A percentile compares a stretch with the other conserved stretches of the same genome.
phyloP scores from a whole-genome alignment of 1,140 invertebrate species.

The Proctacanthus coquilletti region DNA sequence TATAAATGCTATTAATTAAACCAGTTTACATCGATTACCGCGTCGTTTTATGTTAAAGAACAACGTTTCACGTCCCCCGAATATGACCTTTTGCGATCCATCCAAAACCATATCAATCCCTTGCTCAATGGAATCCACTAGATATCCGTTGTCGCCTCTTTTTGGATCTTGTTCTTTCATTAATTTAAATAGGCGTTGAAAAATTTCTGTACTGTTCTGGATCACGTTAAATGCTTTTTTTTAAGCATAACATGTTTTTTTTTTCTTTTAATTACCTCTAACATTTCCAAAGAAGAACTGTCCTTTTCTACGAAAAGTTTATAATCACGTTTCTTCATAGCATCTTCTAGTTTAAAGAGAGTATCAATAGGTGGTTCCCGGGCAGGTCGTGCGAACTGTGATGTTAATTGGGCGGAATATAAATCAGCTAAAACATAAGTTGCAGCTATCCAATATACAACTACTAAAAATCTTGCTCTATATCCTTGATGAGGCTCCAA shows the following conservation, averaged over 20 bases:
- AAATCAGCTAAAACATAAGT: slow-evolving; percentile 57
- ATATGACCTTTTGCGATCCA: slow-evolving; percentile 35
- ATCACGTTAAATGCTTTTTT: too few species aligned
- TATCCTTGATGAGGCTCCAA: slow-evolving; percentile 36
- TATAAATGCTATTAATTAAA: not conserved
- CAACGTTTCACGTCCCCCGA: slow-evolving; percentile 51
- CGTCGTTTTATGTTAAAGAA: slow-evolving; percentile 53
- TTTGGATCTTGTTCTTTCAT: slow-evolving; percentile 38
- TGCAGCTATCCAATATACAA: slow-evolving; percentile 44
- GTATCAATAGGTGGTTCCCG: slow-evolving; percentile 45
- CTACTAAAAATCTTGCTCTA: slow-evolving; percentile 42
- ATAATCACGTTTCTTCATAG: slow-evolving; percentile 42
- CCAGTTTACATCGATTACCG: slow-evolving; percentile 27
- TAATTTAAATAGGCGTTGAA: slow-evolving; percentile 42
- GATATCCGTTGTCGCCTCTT: slow-evolving; percentile 18
- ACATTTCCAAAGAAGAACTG: slow-evolving; percentile 46
- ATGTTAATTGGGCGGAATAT: slow-evolving; percentile 55
- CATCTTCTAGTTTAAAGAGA: slow-evolving; percentile 39
- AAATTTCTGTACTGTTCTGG: slow-evolving; percentile 59
- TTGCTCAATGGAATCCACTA: slow-evolving; percentile 45
- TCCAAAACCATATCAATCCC: slow-evolving; percentile 43
- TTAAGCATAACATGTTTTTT: not conserved
- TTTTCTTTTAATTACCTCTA: slow-evolving; percentile 44
- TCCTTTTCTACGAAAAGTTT: slow-evolving; percentile 48
- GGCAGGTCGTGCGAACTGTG: slow-evolving; percentile 45